Evolutionary conservation across 2,888 invertebrate genomes (phyloP), one percentile per base, ranked within the genome.

Genomic region (Sericinus montela): DNA sequence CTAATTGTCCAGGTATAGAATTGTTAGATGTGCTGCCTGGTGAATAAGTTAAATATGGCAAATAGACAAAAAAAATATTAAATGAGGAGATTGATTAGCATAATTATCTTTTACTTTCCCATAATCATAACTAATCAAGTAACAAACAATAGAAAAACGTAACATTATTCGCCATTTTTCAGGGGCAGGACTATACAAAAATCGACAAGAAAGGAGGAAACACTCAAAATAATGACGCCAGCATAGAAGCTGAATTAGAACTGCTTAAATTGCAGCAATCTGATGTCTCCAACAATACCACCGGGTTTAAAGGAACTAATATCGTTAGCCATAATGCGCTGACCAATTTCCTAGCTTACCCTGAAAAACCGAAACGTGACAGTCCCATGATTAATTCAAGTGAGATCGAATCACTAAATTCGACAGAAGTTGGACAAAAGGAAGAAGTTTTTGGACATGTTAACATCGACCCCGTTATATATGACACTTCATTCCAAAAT

Each of bases 351-450:
- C 64, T 80, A 44, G 69, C 67, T 45, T 68, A 73, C 53, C 69
- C 70, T 10, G 88, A 87, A 30, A 88, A 88, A 69, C 87, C 86
- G 6, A 88, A 88, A 66, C 83, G 88, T 45, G 84, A 88, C 59
- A 87, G 82, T 60, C 70, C 78, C 42, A 60, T 66, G 51, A 58
- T 63, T 23, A 82, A 80, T 55, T 60, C 65, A 48, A 75, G 75
- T 45, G 72, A 73, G 56, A 54, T 59, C 53, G 69, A 66, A 53
- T 49, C 69, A 25, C 49, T 53, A 15, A 72, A 65, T 42, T 69
- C 66, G 46, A 61, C 62, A 23, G 85, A 84, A 51, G 66, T 72
- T 61, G 88, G 88, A 57, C 85, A 88, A 69, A 85, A 87, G 58
- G 88, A 88, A 70, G 45, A 78, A 59, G 73, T 88, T 53, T 88